Evolutionary conservation across 2,888 invertebrate genomes (phyloP).

Genomic region (Ferrisia virgata): DNA sequence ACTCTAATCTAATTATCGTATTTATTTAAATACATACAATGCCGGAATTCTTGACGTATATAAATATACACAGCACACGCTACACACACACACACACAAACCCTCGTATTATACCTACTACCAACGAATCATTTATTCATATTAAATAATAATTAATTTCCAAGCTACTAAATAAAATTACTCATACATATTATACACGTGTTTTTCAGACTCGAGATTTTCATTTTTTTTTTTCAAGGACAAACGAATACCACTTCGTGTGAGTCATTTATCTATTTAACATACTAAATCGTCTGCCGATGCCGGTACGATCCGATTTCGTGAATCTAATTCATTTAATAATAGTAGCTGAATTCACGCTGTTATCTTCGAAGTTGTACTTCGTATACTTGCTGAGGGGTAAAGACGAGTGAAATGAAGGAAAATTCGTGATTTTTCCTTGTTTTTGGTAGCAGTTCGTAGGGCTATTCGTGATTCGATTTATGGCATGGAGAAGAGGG

Average conservation of each 20-base stretch:
- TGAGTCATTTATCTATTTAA: background rate
- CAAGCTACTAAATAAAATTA: background rate
- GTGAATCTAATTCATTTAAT: background rate
- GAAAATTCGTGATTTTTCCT: no score
- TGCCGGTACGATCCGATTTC: background rate
- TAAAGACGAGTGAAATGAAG: background rate
- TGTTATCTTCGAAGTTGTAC: background rate
- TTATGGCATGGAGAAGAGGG: no score
- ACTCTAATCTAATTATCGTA: slow-evolving; percentile 3
- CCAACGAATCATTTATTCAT: background rate
- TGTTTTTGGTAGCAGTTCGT: no score
- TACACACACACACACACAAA: no score
- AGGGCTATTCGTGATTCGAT: no score
- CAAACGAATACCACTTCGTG: background rate
- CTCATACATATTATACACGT: background rate
- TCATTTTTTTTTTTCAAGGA: background rate
- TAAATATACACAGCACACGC: no score
- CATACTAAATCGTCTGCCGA: background rate
- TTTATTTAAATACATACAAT: slow-evolving; percentile 7
- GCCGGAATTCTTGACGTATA: background rate
- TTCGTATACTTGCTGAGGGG: background rate
- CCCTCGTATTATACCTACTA: no score
- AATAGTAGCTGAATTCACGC: background rate
- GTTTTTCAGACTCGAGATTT: background rate
- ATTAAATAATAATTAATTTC: background rate